phyloP scores from a whole-genome alignment of 2,888 invertebrate genomes.

The Trachelus stipa region DNA sequence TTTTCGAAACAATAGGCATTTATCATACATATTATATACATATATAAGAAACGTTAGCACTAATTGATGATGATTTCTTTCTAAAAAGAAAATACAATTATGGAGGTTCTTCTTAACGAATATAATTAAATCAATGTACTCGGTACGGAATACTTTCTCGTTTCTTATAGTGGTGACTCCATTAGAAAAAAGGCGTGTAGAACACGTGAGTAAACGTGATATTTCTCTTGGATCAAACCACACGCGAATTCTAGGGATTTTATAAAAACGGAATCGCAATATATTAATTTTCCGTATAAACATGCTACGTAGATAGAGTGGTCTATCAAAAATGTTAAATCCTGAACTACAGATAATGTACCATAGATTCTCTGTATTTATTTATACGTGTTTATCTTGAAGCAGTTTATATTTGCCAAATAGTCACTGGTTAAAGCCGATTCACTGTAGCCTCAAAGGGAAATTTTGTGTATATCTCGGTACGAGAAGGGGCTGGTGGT shows the following conservation, averaged over 20 bases:
- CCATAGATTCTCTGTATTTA: background rate
- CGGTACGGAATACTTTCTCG: background rate
- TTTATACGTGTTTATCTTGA: background rate
- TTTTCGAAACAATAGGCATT: background rate
- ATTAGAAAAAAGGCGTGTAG: background rate
- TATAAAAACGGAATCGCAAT: background rate
- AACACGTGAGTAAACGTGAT: background rate
- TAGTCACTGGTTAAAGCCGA: slow-evolving; percentile 22
- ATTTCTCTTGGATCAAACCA: background rate
- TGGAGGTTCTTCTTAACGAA: background rate
- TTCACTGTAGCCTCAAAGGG: slow-evolving; percentile 21
- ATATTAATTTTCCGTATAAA: background rate
- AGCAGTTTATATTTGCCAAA: slow-evolving; percentile 29
- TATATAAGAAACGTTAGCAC: background rate
- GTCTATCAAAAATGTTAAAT: background rate
- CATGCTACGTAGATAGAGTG: background rate
- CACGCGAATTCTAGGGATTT: background rate
- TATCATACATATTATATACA: background rate
- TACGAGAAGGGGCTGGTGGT: background rate
- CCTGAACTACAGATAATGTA: background rate
- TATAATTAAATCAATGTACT: background rate
- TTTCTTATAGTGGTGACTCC: background rate
- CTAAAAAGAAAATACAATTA: background rate
- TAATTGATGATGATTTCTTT: background rate
- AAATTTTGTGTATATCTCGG: background rate